phyloP scores from a whole-genome alignment of 2,888 invertebrate genomes.

The Argyra leucocephala region DNA sequence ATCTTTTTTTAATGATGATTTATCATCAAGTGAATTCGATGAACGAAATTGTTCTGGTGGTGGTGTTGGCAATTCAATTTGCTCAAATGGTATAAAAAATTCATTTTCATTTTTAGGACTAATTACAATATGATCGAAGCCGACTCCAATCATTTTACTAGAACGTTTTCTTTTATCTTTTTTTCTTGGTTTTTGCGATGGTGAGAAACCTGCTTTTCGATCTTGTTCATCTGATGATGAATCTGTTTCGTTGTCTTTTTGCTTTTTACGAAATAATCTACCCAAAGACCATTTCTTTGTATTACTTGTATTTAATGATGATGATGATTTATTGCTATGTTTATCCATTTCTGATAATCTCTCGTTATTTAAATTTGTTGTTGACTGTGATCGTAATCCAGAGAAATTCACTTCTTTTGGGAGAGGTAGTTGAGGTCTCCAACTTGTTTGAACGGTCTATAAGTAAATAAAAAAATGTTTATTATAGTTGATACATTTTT shows the following conservation, averaged over 20 bases:
- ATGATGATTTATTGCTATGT: constrained; percentile 21
- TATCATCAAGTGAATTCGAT: constrained; percentile 22
- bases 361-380: constrained; percentile 17
- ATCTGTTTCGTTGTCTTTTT: constrained; percentile 47
- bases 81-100: constrained; percentile 39
- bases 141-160: constrained; percentile 47
- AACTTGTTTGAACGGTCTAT: constrained; percentile 43
- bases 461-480: constrained; percentile 19
- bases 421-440: constrained; percentile 43
- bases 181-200: constrained; percentile 27
- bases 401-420: constrained; percentile 36
- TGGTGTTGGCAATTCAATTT: constrained; percentile 25
- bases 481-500: too few species aligned
- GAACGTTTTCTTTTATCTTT: constrained; percentile 46
- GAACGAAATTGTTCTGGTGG: constrained; percentile 30
- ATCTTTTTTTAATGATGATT: constrained; percentile 22
- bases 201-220: constrained; percentile 41
- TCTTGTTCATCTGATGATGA: constrained; percentile 42
- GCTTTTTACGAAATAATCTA: constrained; percentile 65
- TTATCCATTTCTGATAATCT: constrained; percentile 27
- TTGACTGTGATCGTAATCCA: neutral
- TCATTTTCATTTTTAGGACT: constrained; percentile 44
- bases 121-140: constrained; percentile 58
- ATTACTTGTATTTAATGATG: constrained; percentile 19
- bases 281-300: constrained; percentile 71